Conservation (phyloP, 2,888 invertebrate genomes). For the Aphidius colemani region DNA sequence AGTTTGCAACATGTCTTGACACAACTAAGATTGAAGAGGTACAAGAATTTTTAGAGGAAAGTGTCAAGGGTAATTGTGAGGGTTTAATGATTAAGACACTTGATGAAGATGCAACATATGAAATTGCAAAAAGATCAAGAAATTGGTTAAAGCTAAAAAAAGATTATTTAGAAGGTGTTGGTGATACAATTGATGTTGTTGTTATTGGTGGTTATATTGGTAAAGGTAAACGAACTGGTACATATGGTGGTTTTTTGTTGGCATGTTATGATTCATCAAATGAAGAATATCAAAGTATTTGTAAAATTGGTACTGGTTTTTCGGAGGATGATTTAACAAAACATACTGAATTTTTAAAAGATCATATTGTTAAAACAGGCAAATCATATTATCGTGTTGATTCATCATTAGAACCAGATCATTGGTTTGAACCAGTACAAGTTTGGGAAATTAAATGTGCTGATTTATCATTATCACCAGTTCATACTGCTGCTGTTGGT, state of each 20-base stretch:
- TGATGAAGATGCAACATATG: conserved; percentile 87
- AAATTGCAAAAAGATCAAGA: conserved; percentile 92
- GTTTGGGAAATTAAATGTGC: conserved; percentile 99
- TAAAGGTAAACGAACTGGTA: conserved; percentile 89
- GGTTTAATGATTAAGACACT: conserved; percentile 98
- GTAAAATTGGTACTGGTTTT: conserved; percentile 95
- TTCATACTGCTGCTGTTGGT: conserved; percentile 86
- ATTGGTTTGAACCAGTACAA: conserved; percentile 84
- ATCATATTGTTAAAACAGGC: conserved; percentile 74
- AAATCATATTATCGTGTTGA: conserved; percentile 85
- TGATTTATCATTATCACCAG: conserved; percentile 94
- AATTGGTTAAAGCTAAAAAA: conserved; percentile 98
- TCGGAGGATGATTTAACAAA: conserved; percentile 84
- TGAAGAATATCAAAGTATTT: conserved; percentile 92
- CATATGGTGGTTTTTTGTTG: conserved; percentile 92
- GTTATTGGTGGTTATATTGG: conserved; percentile 95
- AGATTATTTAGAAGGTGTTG: conserved; percentile 95
- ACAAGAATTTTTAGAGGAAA: conserved; percentile 90
- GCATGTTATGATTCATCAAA: conserved; percentile 89
- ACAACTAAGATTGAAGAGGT: conserved; percentile 89
- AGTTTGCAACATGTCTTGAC: conserved; percentile 83
- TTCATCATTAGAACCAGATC: conserved; percentile 75
- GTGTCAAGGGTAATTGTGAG: conserved; percentile 96
- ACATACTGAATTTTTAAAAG: conserved; percentile 77
- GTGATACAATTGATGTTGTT: conserved; percentile 94